Percentiles rank a stretch among this genome's conserved stretches.
phyloP scores from a whole-genome alignment of 2,113 vertebrate species.

The Galemys pyrenaicus region DNA sequence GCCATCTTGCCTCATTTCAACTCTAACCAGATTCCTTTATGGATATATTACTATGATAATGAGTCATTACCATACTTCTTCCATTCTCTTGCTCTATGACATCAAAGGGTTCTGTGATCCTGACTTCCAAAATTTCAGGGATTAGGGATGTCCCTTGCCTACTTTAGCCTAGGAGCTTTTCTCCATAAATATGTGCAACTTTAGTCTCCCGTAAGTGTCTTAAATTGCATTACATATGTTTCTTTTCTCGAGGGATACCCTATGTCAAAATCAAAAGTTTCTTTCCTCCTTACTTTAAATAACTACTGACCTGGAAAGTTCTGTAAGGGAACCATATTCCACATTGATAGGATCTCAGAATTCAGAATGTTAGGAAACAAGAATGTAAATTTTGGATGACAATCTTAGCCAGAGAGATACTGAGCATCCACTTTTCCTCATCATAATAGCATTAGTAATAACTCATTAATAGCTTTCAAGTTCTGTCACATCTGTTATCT shows the following conservation, averaged over 20 bases:
- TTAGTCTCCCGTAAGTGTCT: not conserved
- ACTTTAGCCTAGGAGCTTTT: constrained; percentile 15
- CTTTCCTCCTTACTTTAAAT: not conserved
- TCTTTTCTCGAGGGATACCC: not conserved
- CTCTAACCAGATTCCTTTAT: not conserved
- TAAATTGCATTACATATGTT: not conserved
- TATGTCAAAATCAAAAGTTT: constrained; percentile 9
- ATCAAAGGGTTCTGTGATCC: constrained; percentile 44
- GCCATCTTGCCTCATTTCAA: constrained; percentile 2
- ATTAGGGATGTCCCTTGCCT: constrained; percentile 9
- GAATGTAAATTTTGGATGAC: not conserved
- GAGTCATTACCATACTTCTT: not conserved
- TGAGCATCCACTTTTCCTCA: not conserved
- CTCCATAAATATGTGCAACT: constrained; percentile 15
- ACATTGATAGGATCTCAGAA: not conserved
- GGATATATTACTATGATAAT: constrained; percentile 30
- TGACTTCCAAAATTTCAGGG: not conserved
- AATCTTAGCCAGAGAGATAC: not conserved
- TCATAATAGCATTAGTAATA: not conserved
- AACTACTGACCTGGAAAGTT: not conserved
- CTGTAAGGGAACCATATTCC: not conserved
- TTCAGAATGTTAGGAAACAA: not conserved
- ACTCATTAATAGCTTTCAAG: constrained; percentile 26
- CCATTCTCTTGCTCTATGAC: constrained; percentile 5
- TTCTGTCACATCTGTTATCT: not conserved